Evolutionary conservation across 2,888 invertebrate genomes (phyloP).

Genomic region (Romanomermis culicivorax): DNA sequence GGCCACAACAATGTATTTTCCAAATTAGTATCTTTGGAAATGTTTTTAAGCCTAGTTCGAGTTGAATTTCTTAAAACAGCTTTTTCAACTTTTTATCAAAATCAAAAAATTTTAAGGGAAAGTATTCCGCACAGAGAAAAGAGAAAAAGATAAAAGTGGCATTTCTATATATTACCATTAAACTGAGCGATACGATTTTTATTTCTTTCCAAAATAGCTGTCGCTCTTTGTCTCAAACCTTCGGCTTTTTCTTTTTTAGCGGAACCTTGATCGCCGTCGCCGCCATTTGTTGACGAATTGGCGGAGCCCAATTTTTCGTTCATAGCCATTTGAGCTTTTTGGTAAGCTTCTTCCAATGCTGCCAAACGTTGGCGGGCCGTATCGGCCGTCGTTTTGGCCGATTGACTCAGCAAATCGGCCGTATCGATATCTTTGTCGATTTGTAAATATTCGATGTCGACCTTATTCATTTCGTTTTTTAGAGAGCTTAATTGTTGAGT

Average conservation of each 20-base stretch:
- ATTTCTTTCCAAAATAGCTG: conserved; percentile 56
- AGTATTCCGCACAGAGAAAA: too few relatives aligned
- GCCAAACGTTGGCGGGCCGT: background rate
- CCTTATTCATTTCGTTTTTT: conserved; percentile 4
- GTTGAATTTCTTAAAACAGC: too few relatives aligned
- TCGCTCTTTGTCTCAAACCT: conserved; percentile 52
- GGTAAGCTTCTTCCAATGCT: conserved; percentile 39
- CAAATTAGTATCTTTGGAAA: too few relatives aligned
- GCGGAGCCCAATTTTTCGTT: conserved; percentile 52
- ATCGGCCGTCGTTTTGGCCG: conserved; percentile 1
- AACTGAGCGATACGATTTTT: too few relatives aligned
- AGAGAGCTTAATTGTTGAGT: background rate
- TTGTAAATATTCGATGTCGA: conserved; percentile 6
- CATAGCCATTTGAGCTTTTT: conserved; percentile 32
- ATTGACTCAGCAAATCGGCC: background rate
- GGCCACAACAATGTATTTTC: too few relatives aligned
- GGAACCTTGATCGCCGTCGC: conserved; percentile 42
- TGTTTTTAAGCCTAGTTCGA: too few relatives aligned
- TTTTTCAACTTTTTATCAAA: too few relatives aligned
- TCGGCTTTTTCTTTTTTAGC: conserved; percentile 59
- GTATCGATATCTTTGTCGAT: conserved; percentile 5
- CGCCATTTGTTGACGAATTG: conserved; percentile 46
- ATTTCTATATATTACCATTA: too few relatives aligned
- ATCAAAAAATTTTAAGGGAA: too few relatives aligned
- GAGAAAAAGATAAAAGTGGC: too few relatives aligned